Base-by-base conservation (phyloP, 2,888 invertebrate genomes). In the Zygogramma bicolorata region DNA sequence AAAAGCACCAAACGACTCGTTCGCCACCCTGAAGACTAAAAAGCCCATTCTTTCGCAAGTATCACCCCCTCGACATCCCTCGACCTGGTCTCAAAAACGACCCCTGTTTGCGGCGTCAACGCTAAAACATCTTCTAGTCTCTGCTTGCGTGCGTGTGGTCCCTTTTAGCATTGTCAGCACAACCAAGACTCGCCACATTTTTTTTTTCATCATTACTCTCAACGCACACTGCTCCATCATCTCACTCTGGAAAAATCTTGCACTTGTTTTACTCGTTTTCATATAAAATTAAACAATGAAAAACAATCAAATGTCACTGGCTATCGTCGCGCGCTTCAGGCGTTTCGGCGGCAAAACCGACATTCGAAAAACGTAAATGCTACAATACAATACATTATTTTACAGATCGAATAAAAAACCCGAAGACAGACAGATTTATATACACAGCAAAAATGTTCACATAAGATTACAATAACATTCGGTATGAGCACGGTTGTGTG, bases 231-330 rank as follows among this genome's bases (percentile, higher is more conserved):
- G 67, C 70, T 68, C n/a, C n/a, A n/a, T 69, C 58, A 68, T 72
- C 72, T 74, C 74, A 70, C 78, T 79, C 79, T 72, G 73, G 75
- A 74, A 78, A 65, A 73, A 66, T 76, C 76, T 81, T 80, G 81
- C 81, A 82, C 81, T 80, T 80, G 61, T 75, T 46, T 70, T 75
- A 77, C 74, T 74, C 79, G 71, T 73, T 65, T 73, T 70, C 63
- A 74, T 80, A 78, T 78, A 81, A 79, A 81, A 81, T 81, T 80
- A 81, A 80, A 81, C 79, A 77, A 80, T 75, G 76, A 79, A 76
- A 76, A 79, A 79, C 68, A 76, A 76, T 67, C 60, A 67, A 73
- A 46, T 71, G 78, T 77, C 79, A 79, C 79, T 80, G 78, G 77
- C 79, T 79, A 70, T 65, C 73, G 62, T 74, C 69, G 68, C 68